phyloP scores from a whole-genome alignment of 2,888 invertebrate species.

The Melieria crassipennis region DNA sequence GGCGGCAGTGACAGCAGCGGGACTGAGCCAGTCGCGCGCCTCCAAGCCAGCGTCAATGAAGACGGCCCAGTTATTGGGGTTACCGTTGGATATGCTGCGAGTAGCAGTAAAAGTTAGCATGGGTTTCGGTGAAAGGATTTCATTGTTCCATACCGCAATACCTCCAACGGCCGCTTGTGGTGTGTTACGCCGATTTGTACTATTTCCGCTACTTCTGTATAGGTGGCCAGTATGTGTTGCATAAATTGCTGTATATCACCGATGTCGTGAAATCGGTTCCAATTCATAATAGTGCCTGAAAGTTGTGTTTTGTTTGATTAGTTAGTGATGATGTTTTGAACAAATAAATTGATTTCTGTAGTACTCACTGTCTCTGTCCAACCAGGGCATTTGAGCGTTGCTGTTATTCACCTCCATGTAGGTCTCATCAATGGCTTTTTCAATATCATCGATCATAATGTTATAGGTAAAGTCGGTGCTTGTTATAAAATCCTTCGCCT shows the following conservation, averaged over 20 bases:
- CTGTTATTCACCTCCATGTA: conserved; percentile 74
- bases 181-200: conserved; percentile 78
- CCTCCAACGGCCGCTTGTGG: conserved; percentile 79
- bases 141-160: conserved; percentile 60
- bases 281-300: conserved; percentile 69
- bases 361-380: conserved; percentile 51
- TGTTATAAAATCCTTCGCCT: conserved; percentile 71
- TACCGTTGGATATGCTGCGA: conserved; percentile 75
- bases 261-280: conserved; percentile 79
- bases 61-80: conserved; percentile 70
- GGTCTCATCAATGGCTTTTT: conserved; percentile 74
- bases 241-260: conserved; percentile 76
- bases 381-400: conserved; percentile 64
- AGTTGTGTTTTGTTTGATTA: neutral
- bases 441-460: conserved; percentile 80
- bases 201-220: conserved; percentile 77
- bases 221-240: conserved; percentile 74
- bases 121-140: neutral
- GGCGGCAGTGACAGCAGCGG: conserved; percentile 80
- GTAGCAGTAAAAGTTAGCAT: neutral
- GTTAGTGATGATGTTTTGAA: neutral
- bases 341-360: neutral
- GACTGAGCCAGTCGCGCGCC: conserved; percentile 89
- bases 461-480: conserved; percentile 73
- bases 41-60: conserved; percentile 83